A percentile compares a stretch with the other conserved stretches of the same genome.
Evolutionary conservation across 2,113 vertebrate genomes (phyloP).

Genomic region (Cebus imitator): DNA sequence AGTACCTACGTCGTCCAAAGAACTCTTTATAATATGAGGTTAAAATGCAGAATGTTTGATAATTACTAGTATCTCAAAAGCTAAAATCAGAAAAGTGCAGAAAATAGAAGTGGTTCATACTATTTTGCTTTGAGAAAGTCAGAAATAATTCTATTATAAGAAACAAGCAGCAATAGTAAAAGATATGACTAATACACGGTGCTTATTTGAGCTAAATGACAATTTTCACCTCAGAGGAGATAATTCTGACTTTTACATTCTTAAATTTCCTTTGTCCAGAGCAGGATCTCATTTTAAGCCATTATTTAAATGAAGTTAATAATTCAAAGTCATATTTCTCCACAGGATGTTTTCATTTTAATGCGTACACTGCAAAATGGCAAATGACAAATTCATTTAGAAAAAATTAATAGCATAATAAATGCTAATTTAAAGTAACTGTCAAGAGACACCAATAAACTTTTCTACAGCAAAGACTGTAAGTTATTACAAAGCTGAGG

Average conservation of each 20-base stretch:
- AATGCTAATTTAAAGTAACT: neutral
- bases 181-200: neutral
- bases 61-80: neutral
- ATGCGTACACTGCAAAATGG: constrained; percentile 50
- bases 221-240: neutral
- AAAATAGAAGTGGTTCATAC: neutral
- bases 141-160: neutral
- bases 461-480: neutral
- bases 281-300: constrained; percentile 24
- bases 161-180: neutral
- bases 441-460: neutral
- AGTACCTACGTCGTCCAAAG: neutral
- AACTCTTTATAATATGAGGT: neutral
- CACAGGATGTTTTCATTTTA: neutral
- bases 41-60: neutral
- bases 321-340: constrained; percentile 5
- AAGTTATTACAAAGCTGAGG: neutral
- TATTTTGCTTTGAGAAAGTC: neutral
- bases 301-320: constrained; percentile 22
- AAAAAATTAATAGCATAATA: neutral
- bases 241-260: neutral
- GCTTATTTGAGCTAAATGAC: neutral
- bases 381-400: constrained; percentile 49
- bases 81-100: neutral
- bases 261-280: neutral